phyloP scores from a whole-genome alignment of 2,888 invertebrate species.

The Metallyticus violacea region DNA sequence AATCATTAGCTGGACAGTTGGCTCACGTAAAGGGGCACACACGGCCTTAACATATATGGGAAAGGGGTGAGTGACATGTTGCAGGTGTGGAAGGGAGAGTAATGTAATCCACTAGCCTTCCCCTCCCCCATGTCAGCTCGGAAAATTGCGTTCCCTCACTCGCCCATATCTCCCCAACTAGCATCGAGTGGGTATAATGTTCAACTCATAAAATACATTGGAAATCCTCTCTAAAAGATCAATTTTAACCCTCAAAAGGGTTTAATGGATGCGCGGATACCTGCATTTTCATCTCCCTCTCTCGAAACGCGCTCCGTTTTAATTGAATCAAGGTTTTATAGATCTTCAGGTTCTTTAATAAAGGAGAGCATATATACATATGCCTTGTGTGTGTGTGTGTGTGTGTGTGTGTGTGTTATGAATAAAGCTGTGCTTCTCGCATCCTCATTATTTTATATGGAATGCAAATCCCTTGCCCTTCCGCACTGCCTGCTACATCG shows the following conservation, averaged over 20 bases:
- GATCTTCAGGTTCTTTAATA: neutral
- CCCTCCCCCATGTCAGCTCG: neutral
- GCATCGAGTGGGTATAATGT: conserved; percentile 2
- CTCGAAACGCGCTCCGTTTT: neutral
- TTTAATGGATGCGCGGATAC: conserved; percentile 23
- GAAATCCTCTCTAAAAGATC: conserved; percentile 22
- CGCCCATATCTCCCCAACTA: neutral
- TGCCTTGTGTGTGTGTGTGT: neutral
- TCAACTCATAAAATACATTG: conserved; percentile 15
- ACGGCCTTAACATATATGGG: neutral
- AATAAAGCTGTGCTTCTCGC: neutral
- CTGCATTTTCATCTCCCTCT: neutral
- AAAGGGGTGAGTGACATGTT: neutral
- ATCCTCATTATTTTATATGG: neutral
- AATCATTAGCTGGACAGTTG: neutral
- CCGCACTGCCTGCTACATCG: neutral
- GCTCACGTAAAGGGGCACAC: neutral
- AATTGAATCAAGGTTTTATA: conserved; percentile 9
- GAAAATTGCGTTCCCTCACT: conserved; percentile 6
- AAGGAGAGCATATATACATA: neutral
- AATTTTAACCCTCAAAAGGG: conserved; percentile 22
- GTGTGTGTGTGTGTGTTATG: neutral
- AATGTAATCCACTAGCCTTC: conserved; percentile 24
- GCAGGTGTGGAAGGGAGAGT: conserved; percentile 4
- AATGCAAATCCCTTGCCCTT: neutral